Percentiles rank a stretch among this genome's conserved stretches.
These are phyloP conservation scores for Drosophila imparisetae DNA, from an alignment of 2,888 invertebrate genomes.

Conservation along the genomic window DNA sequence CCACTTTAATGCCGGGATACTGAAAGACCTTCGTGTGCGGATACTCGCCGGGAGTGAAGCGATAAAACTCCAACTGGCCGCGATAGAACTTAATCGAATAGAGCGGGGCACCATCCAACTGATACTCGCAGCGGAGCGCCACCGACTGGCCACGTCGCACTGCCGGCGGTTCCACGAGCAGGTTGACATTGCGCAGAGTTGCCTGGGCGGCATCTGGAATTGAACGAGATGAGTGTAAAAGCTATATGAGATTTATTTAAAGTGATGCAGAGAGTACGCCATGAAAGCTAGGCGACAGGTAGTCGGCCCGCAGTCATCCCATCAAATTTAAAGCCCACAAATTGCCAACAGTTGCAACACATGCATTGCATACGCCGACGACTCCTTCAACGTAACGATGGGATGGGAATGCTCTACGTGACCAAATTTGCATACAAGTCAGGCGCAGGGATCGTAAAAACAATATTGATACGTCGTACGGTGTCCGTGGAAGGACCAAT, in stretches of 20 bases:
- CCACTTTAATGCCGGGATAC: slow-evolving; percentile 88
- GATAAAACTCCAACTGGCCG: slow-evolving; percentile 89
- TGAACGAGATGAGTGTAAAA: slow-evolving; percentile 9
- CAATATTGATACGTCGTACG: slow-evolving; percentile 72
- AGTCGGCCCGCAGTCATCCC: slow-evolving; percentile 21
- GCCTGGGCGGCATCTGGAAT: slow-evolving; percentile 86
- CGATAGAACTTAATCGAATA: slow-evolving; percentile 90
- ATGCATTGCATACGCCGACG: slow-evolving; percentile 12
- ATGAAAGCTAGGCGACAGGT: slow-evolving; percentile 26
- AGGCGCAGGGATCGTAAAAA: slow-evolving; percentile 53
- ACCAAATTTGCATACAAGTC: slow-evolving; percentile 60
- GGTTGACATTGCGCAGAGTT: slow-evolving; percentile 84
- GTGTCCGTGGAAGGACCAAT: slow-evolving; percentile 31
- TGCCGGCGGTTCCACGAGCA: slow-evolving; percentile 87
- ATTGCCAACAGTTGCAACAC: slow-evolving; percentile 44
- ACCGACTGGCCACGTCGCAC: slow-evolving; percentile 88
- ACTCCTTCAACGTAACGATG: slow-evolving; percentile 9
- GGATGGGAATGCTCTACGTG: slow-evolving; percentile 35
- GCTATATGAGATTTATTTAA: slow-evolving; percentile 64
- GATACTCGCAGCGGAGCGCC: slow-evolving; percentile 87
- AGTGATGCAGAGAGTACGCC: slow-evolving; percentile 52
- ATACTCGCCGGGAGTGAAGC: slow-evolving; percentile 88
- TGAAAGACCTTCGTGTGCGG: slow-evolving; percentile 89
- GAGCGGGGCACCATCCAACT: slow-evolving; percentile 88
- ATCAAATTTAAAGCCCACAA: slow-evolving; percentile 39